A percentile compares a stretch with the other conserved stretches of the same genome.
Conservation (phyloP, 2,888 invertebrate species). For the Dryomyza anilis region DNA sequence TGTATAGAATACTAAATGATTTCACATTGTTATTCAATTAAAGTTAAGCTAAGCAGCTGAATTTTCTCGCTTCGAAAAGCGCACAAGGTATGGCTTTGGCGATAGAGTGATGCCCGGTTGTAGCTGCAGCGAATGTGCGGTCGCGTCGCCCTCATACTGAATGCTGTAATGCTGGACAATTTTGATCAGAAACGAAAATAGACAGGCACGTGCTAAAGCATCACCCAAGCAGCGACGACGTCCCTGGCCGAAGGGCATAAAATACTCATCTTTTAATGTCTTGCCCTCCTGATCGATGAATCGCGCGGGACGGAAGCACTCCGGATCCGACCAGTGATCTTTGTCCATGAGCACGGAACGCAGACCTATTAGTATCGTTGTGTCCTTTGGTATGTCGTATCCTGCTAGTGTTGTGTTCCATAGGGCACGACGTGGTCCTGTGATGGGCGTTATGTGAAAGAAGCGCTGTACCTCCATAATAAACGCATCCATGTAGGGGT, state of each 20-base stretch:
- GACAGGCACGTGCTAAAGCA: slow-evolving; percentile 66
- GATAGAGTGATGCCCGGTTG: slow-evolving; percentile 65
- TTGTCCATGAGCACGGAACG: slow-evolving; percentile 66
- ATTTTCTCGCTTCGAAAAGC: slow-evolving; percentile 52
- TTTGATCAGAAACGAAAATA: slow-evolving; percentile 68
- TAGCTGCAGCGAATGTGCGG: slow-evolving; percentile 57
- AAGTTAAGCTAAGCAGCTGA: background rate
- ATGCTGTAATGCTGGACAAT: slow-evolving; percentile 66
- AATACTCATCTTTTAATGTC: slow-evolving; percentile 52
- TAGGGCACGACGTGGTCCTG: slow-evolving; percentile 66
- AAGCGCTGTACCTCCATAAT: slow-evolving; percentile 66
- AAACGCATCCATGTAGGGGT: slow-evolving; percentile 65
- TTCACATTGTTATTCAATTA: too few species aligned
- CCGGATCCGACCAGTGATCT: slow-evolving; percentile 67
- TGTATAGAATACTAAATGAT: too few species aligned
- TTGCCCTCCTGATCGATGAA: slow-evolving; percentile 62
- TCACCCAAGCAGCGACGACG: slow-evolving; percentile 71
- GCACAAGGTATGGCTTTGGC: slow-evolving; percentile 65
- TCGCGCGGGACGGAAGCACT: slow-evolving; percentile 69
- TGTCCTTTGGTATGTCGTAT: slow-evolving; percentile 65
- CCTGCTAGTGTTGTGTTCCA: slow-evolving; percentile 64
- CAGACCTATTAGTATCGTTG: slow-evolving; percentile 64
- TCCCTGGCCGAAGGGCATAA: slow-evolving; percentile 63
- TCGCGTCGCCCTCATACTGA: slow-evolving; percentile 54
- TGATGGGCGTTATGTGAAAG: slow-evolving; percentile 64